Conservation (phyloP, 2,888 invertebrate genomes). For the Coelopa pilipes region DNA sequence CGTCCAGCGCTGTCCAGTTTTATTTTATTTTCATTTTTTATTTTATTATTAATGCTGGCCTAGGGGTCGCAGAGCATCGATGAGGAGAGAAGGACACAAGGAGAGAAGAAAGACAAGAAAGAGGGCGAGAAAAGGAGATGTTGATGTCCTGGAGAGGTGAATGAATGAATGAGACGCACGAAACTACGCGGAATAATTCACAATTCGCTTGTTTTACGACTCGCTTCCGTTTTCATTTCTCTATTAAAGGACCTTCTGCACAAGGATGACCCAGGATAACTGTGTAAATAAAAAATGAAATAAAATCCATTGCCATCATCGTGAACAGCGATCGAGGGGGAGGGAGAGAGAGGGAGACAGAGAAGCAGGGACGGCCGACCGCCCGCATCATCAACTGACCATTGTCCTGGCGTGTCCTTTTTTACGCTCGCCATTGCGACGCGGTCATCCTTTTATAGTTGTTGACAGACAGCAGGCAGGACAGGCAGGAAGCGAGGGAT, state of each 20-base stretch:
- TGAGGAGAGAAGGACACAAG: too few relatives aligned
- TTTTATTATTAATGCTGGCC: conserved; percentile 26
- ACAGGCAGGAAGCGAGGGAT: neutral
- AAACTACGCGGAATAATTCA: conserved; percentile 61
- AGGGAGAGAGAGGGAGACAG: too few relatives aligned
- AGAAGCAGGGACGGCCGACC: conserved; percentile 7
- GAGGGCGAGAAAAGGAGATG: too few relatives aligned
- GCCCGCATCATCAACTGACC: conserved; percentile 43
- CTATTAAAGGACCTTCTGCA: conserved; percentile 20
- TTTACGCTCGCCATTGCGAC: neutral
- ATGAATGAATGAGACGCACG: too few relatives aligned
- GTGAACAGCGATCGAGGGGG: too few relatives aligned
- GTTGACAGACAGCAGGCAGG: neutral
- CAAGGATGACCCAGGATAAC: too few relatives aligned
- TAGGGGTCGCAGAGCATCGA: too few relatives aligned
- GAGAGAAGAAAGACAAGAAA: too few relatives aligned
- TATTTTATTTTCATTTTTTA: too few relatives aligned
- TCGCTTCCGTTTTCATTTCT: conserved; percentile 59
- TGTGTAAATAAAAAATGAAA: conserved; percentile 15
- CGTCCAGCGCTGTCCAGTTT: conserved; percentile 7
- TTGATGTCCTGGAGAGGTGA: neutral
- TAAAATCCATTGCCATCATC: conserved; percentile 20
- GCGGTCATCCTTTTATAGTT: conserved; percentile 32
- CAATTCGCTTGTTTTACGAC: conserved; percentile 65
- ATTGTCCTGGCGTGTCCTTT: conserved; percentile 34